Evolutionary conservation across 2,797 vertebrate species (phyloP).

Genomic region (Sternotherus odoratus): DNA sequence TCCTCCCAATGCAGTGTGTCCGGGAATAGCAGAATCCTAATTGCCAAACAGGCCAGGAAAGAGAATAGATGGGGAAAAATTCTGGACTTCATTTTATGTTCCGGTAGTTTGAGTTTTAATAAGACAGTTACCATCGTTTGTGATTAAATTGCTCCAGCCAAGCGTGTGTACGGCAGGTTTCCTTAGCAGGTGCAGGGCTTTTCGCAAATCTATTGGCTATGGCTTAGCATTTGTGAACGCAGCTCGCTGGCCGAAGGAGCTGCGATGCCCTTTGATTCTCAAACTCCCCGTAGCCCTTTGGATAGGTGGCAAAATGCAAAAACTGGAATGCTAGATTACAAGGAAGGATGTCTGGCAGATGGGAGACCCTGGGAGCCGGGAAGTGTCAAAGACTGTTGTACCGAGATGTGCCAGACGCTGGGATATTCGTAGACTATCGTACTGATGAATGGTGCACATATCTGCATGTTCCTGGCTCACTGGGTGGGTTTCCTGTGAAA

Average conservation of each 20-base stretch:
- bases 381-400: background rate
- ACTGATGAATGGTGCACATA: background rate
- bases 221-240: too few species aligned
- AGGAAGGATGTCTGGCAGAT: background rate
- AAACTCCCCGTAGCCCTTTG: background rate
- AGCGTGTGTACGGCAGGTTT: background rate
- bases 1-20: background rate
- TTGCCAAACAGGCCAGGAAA: background rate
- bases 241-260: background rate
- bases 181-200: background rate
- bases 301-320: background rate
- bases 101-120: background rate
- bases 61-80: background rate
- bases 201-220: background rate
- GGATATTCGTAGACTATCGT: background rate
- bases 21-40: background rate
- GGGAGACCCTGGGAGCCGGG: background rate
- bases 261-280: too few species aligned
- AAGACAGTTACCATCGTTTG: background rate
- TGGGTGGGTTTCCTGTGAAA: background rate
- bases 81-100: background rate
- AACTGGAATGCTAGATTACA: background rate
- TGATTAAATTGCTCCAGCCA: background rate
- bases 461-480: background rate
- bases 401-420: background rate